Evolutionary conservation across 1,140 invertebrate species (phyloP).

Genomic region (Pogonus chalceus): DNA sequence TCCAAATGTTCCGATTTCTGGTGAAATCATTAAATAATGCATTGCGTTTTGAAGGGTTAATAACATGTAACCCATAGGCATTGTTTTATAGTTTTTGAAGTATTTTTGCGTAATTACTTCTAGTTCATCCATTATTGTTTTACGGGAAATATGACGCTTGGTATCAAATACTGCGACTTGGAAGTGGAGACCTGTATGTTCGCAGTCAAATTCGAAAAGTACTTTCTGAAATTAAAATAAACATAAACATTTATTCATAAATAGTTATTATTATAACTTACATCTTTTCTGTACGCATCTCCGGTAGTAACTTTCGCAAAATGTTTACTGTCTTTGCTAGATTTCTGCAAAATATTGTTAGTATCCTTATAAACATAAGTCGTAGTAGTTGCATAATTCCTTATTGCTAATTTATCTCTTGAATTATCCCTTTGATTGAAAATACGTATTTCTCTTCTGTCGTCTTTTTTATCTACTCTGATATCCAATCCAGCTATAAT

Average conservation of each 20-base stretch:
- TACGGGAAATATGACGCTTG: conserved; percentile 19
- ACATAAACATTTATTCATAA: background rate
- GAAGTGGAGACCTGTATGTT: conserved; percentile 29
- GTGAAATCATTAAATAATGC: conserved; percentile 8
- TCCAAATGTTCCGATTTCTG: conserved; percentile 13
- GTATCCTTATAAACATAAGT: conserved; percentile 29
- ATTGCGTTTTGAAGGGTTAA: background rate
- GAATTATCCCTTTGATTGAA: conserved; percentile 24
- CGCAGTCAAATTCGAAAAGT: background rate
- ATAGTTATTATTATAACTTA: conserved; percentile 16
- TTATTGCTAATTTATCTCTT: conserved; percentile 25
- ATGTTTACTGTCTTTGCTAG: conserved; percentile 27
- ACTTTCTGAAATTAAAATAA: background rate
- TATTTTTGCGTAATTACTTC: background rate
- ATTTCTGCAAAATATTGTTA: conserved; percentile 23
- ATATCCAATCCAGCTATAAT: no score
- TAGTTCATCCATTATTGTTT: background rate
- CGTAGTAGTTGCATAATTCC: conserved; percentile 22
- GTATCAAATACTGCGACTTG: conserved; percentile 28
- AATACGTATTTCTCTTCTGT: conserved; percentile 28
- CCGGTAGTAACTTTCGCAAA: conserved; percentile 26
- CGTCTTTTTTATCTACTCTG: no score
- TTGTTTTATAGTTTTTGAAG: background rate
- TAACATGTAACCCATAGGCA: conserved; percentile 4
- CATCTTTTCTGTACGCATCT: conserved; percentile 23